Percentiles rank a stretch among this genome's conserved stretches.
phyloP scores from a whole-genome alignment of 2,113 vertebrate genomes.

The Pitta sordida region DNA sequence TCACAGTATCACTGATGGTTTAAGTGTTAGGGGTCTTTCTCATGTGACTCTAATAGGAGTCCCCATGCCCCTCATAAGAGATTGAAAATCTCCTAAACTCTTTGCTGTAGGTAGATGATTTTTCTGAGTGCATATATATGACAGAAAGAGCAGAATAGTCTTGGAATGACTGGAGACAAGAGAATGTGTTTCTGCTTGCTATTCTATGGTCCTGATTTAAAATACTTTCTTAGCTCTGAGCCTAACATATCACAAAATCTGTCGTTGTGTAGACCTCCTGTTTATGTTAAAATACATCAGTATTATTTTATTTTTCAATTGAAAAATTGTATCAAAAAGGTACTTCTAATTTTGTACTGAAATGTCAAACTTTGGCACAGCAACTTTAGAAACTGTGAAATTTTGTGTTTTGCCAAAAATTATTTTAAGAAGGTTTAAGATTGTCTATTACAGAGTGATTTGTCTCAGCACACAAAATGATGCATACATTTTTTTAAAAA shows the following conservation, averaged over 20 bases:
- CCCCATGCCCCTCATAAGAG: fast-evolving
- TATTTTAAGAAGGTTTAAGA: neutral
- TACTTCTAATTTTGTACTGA: neutral
- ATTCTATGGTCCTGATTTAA: neutral
- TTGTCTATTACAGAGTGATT: neutral
- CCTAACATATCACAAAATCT: neutral
- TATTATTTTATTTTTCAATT: neutral
- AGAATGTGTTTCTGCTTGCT: neutral
- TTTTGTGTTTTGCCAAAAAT: neutral
- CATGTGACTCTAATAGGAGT: neutral
- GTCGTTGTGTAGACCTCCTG: neutral
- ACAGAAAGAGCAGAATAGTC: neutral
- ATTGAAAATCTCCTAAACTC: neutral
- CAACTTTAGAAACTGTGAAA: neutral
- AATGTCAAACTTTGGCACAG: neutral
- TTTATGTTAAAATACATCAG: neutral
- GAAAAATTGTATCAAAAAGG: neutral
- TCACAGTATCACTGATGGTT: neutral
- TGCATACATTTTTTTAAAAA: neutral
- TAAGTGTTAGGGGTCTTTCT: neutral
- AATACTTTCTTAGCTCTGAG: neutral
- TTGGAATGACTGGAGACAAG: neutral
- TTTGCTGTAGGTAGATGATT: neutral
- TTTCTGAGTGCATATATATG: neutral
- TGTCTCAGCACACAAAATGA: neutral